These are phyloP conservation scores for Heliconius cydno DNA, from an alignment of 2,888 invertebrate species.

Conservation along the genomic window DNA sequence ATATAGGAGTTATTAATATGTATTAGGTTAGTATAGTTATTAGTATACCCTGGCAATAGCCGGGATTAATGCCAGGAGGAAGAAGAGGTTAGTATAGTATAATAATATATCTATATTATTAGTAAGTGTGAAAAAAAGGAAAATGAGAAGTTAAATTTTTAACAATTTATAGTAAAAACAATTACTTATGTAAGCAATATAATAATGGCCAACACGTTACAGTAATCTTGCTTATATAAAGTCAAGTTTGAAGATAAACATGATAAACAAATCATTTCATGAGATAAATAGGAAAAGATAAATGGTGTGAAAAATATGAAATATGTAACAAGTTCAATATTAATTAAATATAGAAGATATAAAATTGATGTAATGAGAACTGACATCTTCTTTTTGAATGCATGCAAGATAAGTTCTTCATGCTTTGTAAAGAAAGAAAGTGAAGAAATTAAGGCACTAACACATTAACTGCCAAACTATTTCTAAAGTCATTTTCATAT, in stretches of 20 bases:
- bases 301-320: background rate
- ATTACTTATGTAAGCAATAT: background rate
- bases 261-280: constrained; percentile 4
- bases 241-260: background rate
- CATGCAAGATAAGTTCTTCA: constrained; percentile 18
- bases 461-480: background rate
- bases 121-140: background rate
- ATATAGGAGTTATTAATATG: background rate
- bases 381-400: background rate
- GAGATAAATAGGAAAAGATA: background rate
- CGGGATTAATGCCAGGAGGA: no score
- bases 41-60: no score
- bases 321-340: background rate
- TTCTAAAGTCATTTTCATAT: background rate
- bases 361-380: background rate
- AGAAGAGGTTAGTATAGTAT: background rate
- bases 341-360: background rate
- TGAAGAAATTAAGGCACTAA: background rate
- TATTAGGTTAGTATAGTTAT: background rate
- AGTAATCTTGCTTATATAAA: constrained; percentile 1
- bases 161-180: background rate
- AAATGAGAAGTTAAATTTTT: background rate
- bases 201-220: background rate
- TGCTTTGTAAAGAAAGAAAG: constrained; percentile 20
- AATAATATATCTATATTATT: no score